Percentiles rank a stretch among this genome's conserved stretches.
phyloP scores from a whole-genome alignment of 2,888 invertebrate genomes.

The Diarsia brunnea region DNA sequence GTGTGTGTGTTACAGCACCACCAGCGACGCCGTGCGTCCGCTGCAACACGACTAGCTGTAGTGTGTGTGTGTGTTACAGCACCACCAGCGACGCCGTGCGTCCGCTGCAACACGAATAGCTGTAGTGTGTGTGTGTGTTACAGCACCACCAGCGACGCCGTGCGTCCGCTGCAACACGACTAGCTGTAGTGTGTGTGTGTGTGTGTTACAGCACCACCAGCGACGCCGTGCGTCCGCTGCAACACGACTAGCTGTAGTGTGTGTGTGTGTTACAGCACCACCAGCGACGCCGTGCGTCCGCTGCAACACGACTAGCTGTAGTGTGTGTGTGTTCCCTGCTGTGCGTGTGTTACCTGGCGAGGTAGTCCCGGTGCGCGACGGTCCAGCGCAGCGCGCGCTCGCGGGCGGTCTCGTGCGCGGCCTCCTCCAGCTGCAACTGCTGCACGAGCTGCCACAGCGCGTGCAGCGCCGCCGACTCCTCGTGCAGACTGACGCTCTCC shows the following conservation, averaged over 20 bases:
- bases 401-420: constrained; percentile 19
- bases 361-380: constrained; percentile 36
- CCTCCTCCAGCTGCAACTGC: constrained; percentile 45
- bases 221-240: too few relatives aligned
- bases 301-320: constrained; percentile 34
- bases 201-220: too few relatives aligned
- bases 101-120: constrained; percentile 39
- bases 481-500: constrained; percentile 40
- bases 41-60: constrained; percentile 34
- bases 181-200: too few relatives aligned
- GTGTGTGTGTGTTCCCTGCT: background rate
- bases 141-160: too few relatives aligned
- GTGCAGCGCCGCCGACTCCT: constrained; percentile 62
- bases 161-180: too few relatives aligned
- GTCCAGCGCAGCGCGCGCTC: constrained; percentile 50
- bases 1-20: too few relatives aligned
- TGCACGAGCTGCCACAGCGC: constrained; percentile 67
- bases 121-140: background rate
- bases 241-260: too few relatives aligned
- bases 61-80: constrained; percentile 46
- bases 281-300: constrained; percentile 55
- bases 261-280: too few relatives aligned
- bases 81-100: constrained; percentile 61
- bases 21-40: constrained; percentile 55
- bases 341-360: constrained; percentile 16